phyloP scores from a whole-genome alignment of 2,888 invertebrate genomes.

The Bursaphelenchus okinawaensis region DNA sequence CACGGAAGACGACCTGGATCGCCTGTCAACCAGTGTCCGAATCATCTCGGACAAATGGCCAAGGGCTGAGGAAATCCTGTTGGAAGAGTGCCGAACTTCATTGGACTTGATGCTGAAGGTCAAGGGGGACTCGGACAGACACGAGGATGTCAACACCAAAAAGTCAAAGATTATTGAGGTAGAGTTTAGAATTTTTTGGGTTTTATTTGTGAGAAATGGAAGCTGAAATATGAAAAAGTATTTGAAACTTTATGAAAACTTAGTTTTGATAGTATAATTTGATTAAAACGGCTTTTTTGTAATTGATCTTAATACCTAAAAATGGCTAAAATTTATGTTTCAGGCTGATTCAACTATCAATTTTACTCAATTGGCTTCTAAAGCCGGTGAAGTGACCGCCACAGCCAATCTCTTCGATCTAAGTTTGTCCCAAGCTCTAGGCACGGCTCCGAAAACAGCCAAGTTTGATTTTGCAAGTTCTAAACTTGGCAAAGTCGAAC shows the following conservation, averaged over 20 bases:
- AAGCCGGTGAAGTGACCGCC: conserved; percentile 58
- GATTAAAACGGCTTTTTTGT: background rate
- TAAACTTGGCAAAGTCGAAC: conserved; percentile 71
- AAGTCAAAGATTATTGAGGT: conserved; percentile 42
- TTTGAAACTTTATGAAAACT: background rate
- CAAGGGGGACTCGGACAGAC: conserved; percentile 42
- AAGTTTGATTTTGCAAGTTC: conserved; percentile 61
- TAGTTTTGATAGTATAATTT: no score
- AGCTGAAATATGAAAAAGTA: background rate
- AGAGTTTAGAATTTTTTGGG: conserved; percentile 11
- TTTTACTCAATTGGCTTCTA: conserved; percentile 70
- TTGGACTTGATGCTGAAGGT: conserved; percentile 72
- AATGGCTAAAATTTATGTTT: conserved; percentile 54
- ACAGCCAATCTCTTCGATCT: conserved; percentile 83
- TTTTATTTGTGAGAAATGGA: conserved; percentile 6
- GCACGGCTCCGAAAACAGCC: conserved; percentile 52
- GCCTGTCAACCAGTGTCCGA: conserved; percentile 58
- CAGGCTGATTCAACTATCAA: conserved; percentile 80
- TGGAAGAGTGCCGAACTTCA: conserved; percentile 71
- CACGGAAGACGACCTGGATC: conserved; percentile 90
- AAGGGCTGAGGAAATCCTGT: conserved; percentile 70
- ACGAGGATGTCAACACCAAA: conserved; percentile 35
- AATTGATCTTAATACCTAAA: background rate
- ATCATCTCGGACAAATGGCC: conserved; percentile 64
- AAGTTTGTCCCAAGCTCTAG: conserved; percentile 70